Percentiles rank a stretch among this genome's conserved stretches.
Conservation (phyloP, 2,113 vertebrate species). For the Microtus pennsylvanicus region DNA sequence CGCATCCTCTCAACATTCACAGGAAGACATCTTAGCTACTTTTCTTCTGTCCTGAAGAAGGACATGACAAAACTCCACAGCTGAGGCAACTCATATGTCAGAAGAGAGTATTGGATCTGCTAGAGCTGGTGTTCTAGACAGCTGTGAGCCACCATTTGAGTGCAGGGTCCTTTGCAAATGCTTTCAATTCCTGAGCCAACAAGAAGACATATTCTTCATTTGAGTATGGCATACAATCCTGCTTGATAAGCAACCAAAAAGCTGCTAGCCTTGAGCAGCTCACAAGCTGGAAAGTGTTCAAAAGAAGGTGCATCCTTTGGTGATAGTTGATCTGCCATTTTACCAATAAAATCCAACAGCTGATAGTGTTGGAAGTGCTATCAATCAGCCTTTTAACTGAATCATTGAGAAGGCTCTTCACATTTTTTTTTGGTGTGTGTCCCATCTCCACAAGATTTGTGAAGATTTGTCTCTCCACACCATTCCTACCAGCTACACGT, state of each 20-base stretch:
- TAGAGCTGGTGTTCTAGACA: background rate
- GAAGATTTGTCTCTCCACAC: too few species aligned
- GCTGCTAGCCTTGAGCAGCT: background rate
- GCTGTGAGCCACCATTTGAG: background rate
- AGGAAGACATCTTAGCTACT: background rate
- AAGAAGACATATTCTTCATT: background rate
- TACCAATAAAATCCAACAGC: background rate
- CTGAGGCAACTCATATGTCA: background rate
- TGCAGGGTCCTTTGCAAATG: background rate
- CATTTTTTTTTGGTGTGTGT: background rate
- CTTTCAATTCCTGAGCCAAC: background rate
- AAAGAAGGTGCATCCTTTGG: background rate
- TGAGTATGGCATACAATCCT: background rate
- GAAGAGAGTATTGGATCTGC: background rate
- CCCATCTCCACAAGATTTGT: too few species aligned
- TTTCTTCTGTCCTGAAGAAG: too few species aligned
- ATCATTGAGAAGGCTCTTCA: background rate
- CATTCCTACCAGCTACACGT: too few species aligned
- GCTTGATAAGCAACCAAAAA: background rate
- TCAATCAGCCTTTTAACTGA: background rate
- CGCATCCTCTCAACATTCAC: background rate
- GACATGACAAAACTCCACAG: background rate
- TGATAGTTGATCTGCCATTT: background rate
- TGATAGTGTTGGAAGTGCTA: background rate
- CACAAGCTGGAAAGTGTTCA: background rate